Base-by-base conservation (phyloP, 53 echinoderm and acorn worm species). In the Zoroaster sp. region DNA sequence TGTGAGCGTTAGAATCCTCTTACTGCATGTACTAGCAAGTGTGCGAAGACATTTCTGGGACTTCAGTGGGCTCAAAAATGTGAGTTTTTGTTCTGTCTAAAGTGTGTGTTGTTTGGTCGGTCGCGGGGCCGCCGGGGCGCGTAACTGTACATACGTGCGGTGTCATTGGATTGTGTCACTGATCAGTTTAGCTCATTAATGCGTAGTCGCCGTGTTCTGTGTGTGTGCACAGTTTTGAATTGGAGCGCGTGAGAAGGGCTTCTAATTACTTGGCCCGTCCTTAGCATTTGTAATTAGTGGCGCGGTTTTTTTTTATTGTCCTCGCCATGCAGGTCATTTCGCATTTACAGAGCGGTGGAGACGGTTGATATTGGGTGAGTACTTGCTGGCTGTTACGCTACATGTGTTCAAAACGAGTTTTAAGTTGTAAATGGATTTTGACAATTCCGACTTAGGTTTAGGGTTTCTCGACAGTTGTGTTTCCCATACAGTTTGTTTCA, bases 241-340 rank as follows among this genome's bases (percentile, higher is more conserved):
- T 47, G 63, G 76, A 71, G 66, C 87, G 71, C 73, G 92, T 92
- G 91, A 77, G 71, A 92, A 80, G 78, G 80, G 87, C 80, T 42
- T 73, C 92, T 92, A 92, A 92, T 92, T 92, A 92, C 80, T 91
- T 73, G 71, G 63, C 74, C 80, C 92, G 74, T 87, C 79, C 92
- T 87, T 87, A 87, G 72, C 86, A 86, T 86, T 87, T 69, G 67
- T 89, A 89, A 89, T 89, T 89, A 89, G 89, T 89, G 47, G 80
- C 69, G 70, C 69, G 78, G 71, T 89, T 78, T 88, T n/a, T n/a
- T n/a, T n/a, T 89, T 51, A 47, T 78, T 89, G 78, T 89, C 80
- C 79, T 79, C 72, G 63, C 81, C 45, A 47, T 5, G 36, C 74
- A 44, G 87, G 74, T 87, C 87, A 74, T 54, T 87, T 59, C 12